These are phyloP conservation scores for Volucella zonaria DNA, from an alignment of 2,888 invertebrate genomes.

Conservation along the genomic window DNA sequence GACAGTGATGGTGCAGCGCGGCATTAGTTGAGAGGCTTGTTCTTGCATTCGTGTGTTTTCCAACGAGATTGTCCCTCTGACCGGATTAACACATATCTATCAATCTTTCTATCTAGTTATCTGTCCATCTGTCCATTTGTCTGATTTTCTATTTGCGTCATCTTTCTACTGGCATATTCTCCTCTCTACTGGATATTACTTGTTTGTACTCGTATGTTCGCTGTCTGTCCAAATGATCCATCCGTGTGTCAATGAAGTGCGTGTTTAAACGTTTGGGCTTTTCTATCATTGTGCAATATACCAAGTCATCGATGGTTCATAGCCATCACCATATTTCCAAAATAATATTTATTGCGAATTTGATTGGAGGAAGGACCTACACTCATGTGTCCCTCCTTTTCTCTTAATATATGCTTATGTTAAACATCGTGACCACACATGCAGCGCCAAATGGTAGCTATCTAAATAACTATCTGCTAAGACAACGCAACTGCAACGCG, in stretches of 20 bases:
- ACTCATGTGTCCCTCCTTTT: conserved; percentile 15
- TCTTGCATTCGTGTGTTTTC: conserved; percentile 27
- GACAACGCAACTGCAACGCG: conserved; percentile 62
- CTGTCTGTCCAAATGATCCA: conserved; percentile 6
- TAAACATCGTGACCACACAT: conserved; percentile 16
- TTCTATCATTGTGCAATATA: conserved; percentile 25
- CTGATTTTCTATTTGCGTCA: conserved; percentile 5
- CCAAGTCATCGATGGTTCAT: conserved; percentile 1
- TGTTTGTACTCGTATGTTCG: not conserved
- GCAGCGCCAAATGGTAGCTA: conserved; percentile 4
- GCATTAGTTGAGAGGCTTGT: not conserved
- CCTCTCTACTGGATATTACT: too few relatives aligned
- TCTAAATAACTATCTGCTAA: conserved; percentile 35
- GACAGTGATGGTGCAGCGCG: conserved; percentile 12
- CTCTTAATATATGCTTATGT: not conserved
- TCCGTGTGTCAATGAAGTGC: conserved; percentile 27
- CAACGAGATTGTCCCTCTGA: conserved; percentile 35
- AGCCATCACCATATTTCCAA: conserved; percentile 63
- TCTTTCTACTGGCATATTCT: not conserved
- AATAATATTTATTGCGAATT: conserved; percentile 64
- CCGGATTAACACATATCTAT: conserved; percentile 12
- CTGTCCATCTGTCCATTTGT: conserved; percentile 1
- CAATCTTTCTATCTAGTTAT: conserved; percentile 6
- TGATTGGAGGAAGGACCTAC: conserved; percentile 56
- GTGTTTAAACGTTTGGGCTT: conserved; percentile 19